Evolutionary conservation across 2,113 vertebrate genomes (phyloP), one percentile per base, ranked within the genome.

Genomic region (Pyrgilauda ruficollis): DNA sequence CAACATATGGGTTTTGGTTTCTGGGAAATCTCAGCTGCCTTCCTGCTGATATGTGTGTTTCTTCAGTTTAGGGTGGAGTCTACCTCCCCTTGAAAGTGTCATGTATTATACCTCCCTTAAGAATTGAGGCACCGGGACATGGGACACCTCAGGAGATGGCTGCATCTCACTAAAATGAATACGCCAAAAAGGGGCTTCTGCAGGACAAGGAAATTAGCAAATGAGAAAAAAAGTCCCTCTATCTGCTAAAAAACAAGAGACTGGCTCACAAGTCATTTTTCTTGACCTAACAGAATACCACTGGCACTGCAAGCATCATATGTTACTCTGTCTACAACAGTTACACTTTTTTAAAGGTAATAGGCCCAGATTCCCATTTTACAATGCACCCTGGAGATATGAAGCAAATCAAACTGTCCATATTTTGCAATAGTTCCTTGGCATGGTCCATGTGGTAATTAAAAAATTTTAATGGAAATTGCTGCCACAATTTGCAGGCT

Each of bases 341-440:
- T 23, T 63, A 55, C 15, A 27, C 13, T 66, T 69, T 81, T 87
- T 83, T 28, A 74, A 77, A 86, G 46, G 83, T 77, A 92, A 93
- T 28, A 70, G 59, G 10, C 46, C 22, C 53, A 67, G 84, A 91
- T 86, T 85, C 61, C 50, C 39, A 67, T 87, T 97, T 95, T 72
- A 77, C 56, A 67, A 72, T 28, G 47, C 67, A 87, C n/a, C 61
- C 79, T 31, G 47, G 28, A 89, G 92, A 61, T 64, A 75, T 15
- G 26, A 94, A 96, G 91, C 24, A 83, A 83, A 73, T 94, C 61
- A 84, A 91, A 76, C 56, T 81, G 76, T 52, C 53, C 72, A 39
- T 68, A 58, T 97, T 97, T 96, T 92, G 82, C 86, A 97, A 94
- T 30, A 61, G 16, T 92, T 97, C 91, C 80, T 39, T n/a, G 77